These are phyloP conservation scores for Cygnus buccinator DNA, from an alignment of 2,113 vertebrate species.

Conservation along the genomic window DNA sequence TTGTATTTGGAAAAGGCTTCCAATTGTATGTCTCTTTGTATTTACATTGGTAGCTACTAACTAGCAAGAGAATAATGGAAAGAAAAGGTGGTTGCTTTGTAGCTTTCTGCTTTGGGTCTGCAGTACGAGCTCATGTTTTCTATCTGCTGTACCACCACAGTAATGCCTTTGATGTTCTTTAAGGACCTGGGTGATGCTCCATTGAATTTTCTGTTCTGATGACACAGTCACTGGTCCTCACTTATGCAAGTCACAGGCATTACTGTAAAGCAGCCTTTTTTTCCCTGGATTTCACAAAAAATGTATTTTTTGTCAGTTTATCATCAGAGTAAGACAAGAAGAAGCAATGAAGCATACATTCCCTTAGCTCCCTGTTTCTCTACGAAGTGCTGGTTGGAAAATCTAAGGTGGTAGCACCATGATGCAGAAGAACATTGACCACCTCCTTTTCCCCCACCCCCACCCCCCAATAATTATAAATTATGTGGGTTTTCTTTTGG, in stretches of 20 bases:
- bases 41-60: neutral
- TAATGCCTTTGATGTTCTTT: accelerated
- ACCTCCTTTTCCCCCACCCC: too few relatives aligned
- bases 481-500: neutral
- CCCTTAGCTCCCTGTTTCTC: neutral
- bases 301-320: neutral
- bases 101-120: accelerated
- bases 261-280: neutral
- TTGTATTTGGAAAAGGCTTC: neutral
- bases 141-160: neutral
- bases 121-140: accelerated
- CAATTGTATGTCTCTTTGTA: neutral
- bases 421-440: neutral
- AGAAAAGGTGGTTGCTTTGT: neutral
- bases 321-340: neutral
- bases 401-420: neutral
- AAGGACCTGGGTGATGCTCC: neutral
- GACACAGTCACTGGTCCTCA: neutral
- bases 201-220: neutral
- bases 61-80: neutral
- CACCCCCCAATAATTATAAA: too few relatives aligned
- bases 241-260: accelerated
- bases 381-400: neutral
- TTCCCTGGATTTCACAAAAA: neutral
- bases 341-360: neutral